A percentile compares a stretch with the other conserved stretches of the same genome.
Conservation (phyloP, 1,140 invertebrate genomes). For the Drosophila auraria region DNA sequence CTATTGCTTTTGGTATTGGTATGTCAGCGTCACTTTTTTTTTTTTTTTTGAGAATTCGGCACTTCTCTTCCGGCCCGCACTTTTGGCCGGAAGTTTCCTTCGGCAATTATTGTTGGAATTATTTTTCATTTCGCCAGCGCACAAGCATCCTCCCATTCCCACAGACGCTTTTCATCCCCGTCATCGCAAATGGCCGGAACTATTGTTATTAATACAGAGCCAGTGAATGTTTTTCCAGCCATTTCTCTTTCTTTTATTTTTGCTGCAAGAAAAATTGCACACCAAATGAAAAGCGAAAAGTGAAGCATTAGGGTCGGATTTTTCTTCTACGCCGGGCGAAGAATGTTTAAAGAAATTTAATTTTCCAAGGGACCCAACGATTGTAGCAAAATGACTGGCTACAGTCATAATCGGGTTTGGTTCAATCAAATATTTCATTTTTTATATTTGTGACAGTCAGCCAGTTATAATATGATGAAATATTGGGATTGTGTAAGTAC, state of each 20-base stretch:
- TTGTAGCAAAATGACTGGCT: slow-evolving; percentile 6
- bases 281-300: slow-evolving; percentile 62
- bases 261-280: slow-evolving; percentile 61
- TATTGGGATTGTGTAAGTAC: too few relatives aligned
- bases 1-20: slow-evolving; percentile 13
- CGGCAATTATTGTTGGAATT: slow-evolving; percentile 77
- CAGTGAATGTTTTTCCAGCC: slow-evolving; percentile 49
- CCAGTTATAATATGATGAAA: background rate
- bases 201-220: slow-evolving; percentile 76
- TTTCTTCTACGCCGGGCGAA: slow-evolving; percentile 3
- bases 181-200: slow-evolving; percentile 47
- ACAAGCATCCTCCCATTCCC: slow-evolving; percentile 1
- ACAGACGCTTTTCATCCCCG: slow-evolving; percentile 44
- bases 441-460: background rate
- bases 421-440: slow-evolving; percentile 2
- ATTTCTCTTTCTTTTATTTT: slow-evolving; percentile 15
- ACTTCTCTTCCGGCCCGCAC: slow-evolving; percentile 19
- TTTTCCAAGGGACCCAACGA: slow-evolving; percentile 22
- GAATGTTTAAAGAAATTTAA: slow-evolving; percentile 48
- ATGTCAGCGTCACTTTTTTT: slow-evolving; percentile 22
- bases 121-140: slow-evolving; percentile 71
- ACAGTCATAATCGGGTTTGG: background rate
- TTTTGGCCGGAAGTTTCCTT: slow-evolving; percentile 66
- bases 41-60: slow-evolving; percentile 15
- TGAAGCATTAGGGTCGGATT: slow-evolving; percentile 35